Evolutionary conservation across 2,888 invertebrate species (phyloP).

Genomic region (Zaprionus lineosus): DNA sequence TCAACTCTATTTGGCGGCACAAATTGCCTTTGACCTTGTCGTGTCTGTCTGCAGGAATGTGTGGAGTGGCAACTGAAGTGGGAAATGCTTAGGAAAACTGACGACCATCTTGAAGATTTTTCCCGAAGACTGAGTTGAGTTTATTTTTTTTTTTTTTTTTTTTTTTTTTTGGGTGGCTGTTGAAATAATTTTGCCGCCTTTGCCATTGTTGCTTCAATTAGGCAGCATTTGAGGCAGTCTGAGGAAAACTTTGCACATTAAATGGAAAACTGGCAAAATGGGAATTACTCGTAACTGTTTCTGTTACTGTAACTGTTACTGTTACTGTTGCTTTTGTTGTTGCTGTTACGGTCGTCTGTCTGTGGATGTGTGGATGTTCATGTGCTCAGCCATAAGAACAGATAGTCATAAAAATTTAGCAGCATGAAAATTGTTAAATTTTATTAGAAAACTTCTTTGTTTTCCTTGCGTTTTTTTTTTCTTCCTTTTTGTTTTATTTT

Average conservation of each 20-base stretch:
- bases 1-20: conserved; percentile 68
- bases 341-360: conserved; percentile 6
- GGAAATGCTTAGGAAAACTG: not conserved
- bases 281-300: conserved; percentile 12
- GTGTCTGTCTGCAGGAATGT: conserved; percentile 45
- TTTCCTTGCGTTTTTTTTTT: conserved; percentile 27
- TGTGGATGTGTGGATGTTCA: conserved; percentile 3
- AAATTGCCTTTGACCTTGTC: conserved; percentile 76
- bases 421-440: conserved; percentile 70
- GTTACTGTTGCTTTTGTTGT: conserved; percentile 7
- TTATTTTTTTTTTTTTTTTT: not conserved
- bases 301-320: conserved; percentile 35
- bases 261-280: conserved; percentile 48
- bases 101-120: conserved; percentile 45
- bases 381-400: conserved; percentile 30
- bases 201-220: conserved; percentile 69
- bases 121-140: not conserved
- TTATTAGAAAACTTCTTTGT: conserved; percentile 64
- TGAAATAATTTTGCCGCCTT: conserved; percentile 72
- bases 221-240: conserved; percentile 59
- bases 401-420: conserved; percentile 74
- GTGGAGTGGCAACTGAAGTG: conserved; percentile 18
- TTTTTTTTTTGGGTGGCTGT: conserved; percentile 13
- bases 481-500: conserved; percentile 24
- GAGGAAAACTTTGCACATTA: conserved; percentile 61